Evolutionary conservation across 2,113 vertebrate genomes (phyloP), one percentile per base, ranked within the genome.

Genomic region (Oriolus oriolus): DNA sequence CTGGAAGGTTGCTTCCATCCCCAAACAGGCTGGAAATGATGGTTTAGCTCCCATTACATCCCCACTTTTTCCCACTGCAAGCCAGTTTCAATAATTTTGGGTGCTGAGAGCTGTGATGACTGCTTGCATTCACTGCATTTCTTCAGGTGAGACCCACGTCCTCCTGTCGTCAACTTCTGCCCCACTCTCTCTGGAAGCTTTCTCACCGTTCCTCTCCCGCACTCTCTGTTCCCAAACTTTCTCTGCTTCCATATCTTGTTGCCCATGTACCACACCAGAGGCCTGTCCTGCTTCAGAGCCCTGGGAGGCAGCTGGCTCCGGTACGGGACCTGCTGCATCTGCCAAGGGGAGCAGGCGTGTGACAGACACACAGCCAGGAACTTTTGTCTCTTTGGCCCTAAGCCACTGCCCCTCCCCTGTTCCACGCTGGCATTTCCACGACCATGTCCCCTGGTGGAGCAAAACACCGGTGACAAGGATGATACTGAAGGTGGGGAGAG

Each of bases 391-490:
- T 24, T 66, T 16, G 45, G 9, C 9, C 8, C 64, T 22, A 50
- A 66, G 33, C 19, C 45, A 49, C 50, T 5, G 1, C 26, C 8
- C n/a, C 15, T 77, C 7, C 59, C n/a, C 60, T 84, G 39, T 16
- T 49, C 27, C 8, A 1, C 19, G 8, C 14, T 22, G 3, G 41
- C 3, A n/a, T 13, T 11, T 47, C 69, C 24, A 5, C 4, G 18
- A 3, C 20, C n/a, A 2, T 1, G 11, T 70, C 12, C 17, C 17
- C 39, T 44, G 15, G 17, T 5, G 0, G 1, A 60, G 69, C 27
- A 60, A 60, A 53, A 41, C 26, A 13, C 26, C 0, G 0, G 33
- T 31, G 65, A 27, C 18, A 52, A 35, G 7, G 16, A 20, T n/a
- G 61, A 16, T 2, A 15, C 28, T 33, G 44, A 56, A 82, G 42